phyloP scores from a whole-genome alignment of 2,888 invertebrate genomes.

The Electrophaes corylata region DNA sequence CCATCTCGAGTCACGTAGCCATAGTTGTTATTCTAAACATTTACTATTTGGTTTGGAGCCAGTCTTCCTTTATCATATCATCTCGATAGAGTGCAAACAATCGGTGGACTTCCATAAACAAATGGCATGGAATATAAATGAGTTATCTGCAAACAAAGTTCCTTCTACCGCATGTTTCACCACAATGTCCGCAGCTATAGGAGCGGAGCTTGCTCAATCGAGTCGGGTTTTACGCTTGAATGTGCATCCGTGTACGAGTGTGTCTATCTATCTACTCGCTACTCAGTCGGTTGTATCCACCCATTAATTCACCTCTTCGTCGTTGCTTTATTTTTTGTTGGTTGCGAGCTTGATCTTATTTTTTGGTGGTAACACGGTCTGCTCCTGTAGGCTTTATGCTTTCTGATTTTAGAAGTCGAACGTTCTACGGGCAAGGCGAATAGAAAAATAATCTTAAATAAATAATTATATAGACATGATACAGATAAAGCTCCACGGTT shows the following conservation, averaged over 20 bases:
- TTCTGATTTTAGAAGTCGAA: not conserved
- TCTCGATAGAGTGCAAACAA: slow-evolving; percentile 35
- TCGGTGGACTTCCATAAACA: slow-evolving; percentile 45
- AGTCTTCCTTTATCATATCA: slow-evolving; percentile 37
- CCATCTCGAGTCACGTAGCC: slow-evolving; percentile 28
- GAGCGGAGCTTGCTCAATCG: slow-evolving; percentile 14
- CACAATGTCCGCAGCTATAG: slow-evolving; percentile 22
- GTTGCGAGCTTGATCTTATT: not conserved
- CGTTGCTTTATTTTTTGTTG: not conserved
- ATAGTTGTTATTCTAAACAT: slow-evolving; percentile 33
- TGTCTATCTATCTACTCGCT: not conserved
- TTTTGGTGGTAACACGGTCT: not conserved
- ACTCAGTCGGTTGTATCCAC: not conserved
- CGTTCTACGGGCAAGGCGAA: no score
- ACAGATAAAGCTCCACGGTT: no score
- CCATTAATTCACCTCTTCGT: slow-evolving; percentile 1
- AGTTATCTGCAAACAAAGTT: slow-evolving; percentile 49
- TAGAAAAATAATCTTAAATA: no score
- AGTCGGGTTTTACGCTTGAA: slow-evolving; percentile 12
- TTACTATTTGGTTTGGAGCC: slow-evolving; percentile 17
- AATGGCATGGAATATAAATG: slow-evolving; percentile 47
- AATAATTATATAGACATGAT: no score
- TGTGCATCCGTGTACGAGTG: slow-evolving; percentile 4
- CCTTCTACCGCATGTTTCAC: slow-evolving; percentile 40
- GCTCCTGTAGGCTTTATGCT: not conserved